Conservation (phyloP, 2,113 vertebrate species). For the Cercocebus atys region DNA sequence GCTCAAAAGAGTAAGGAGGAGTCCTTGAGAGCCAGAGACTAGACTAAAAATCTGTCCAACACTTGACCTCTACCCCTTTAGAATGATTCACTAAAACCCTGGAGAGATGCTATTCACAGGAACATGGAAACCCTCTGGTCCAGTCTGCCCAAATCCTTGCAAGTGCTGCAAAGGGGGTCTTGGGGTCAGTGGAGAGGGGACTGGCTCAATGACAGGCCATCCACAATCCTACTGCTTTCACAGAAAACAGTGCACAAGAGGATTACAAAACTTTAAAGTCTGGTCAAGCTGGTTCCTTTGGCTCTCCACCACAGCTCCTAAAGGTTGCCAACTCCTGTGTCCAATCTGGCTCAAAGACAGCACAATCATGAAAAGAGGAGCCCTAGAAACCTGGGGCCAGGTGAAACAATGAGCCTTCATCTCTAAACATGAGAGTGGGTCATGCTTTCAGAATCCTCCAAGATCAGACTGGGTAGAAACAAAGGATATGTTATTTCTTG, state of each 20-base stretch:
- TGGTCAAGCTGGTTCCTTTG: constrained; percentile 40
- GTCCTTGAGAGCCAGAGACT: not conserved
- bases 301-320: constrained; percentile 19
- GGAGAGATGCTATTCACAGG: not conserved
- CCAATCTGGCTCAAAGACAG: constrained; percentile 56
- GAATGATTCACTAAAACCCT: not conserved
- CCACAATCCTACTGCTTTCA: not conserved
- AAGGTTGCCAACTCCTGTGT: constrained; percentile 43
- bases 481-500: not conserved
- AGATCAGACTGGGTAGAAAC: not conserved
- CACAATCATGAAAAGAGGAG: constrained; percentile 57
- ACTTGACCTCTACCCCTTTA: not conserved
- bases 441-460: not conserved
- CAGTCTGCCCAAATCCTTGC: not conserved
- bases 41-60: not conserved
- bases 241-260: constrained; percentile 2
- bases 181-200: not conserved
- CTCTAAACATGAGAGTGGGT: not conserved
- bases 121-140: not conserved
- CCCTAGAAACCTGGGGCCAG: constrained; percentile 52
- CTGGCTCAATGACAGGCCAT: not conserved
- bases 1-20: not conserved
- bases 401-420: not conserved
- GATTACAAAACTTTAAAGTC: constrained; percentile 39
- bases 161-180: not conserved